phyloP scores from a whole-genome alignment of 30 jellyfish, hydroid and myxozoan genomes.

The Rhopilema esculentum region DNA sequence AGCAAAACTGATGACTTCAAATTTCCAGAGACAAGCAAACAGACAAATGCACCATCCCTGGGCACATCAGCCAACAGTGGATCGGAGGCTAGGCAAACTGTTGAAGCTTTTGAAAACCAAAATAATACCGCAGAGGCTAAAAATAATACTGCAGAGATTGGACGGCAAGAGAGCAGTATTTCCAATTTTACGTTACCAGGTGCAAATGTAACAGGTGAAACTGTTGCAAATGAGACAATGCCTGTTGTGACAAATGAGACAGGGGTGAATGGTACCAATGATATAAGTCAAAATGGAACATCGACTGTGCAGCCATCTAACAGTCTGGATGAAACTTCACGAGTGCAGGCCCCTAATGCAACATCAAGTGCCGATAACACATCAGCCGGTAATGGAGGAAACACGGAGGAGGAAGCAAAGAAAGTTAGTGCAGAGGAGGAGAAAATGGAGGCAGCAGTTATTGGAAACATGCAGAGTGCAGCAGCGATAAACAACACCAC shows the following conservation, averaged over 20 bases:
- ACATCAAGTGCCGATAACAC: too few relatives aligned
- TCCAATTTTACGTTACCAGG: not conserved
- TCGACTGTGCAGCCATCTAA: not conserved
- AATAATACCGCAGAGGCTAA: not conserved
- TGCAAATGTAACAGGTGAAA: too few relatives aligned
- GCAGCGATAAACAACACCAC: constrained; percentile 36
- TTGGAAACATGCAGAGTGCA: constrained; percentile 22
- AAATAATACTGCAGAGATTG: not conserved
- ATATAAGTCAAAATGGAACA: not conserved
- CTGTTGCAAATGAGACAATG: not conserved
- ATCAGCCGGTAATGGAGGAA: too few relatives aligned
- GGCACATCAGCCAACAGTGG: not conserved
- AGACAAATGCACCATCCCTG: not conserved
- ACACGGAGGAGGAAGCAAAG: constrained; percentile 13
- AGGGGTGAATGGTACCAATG: not conserved
- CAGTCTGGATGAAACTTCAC: not conserved
- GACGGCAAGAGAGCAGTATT: not conserved
- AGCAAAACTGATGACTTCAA: constrained; percentile 35
- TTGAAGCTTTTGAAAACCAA: not conserved
- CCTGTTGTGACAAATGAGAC: not conserved
- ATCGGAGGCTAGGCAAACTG: constrained; percentile 5
- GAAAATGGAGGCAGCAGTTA: not conserved
- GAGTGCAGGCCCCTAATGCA: not conserved
- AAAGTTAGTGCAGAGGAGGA: not conserved
- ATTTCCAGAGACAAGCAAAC: constrained; percentile 32